Base-by-base conservation (phyloP, 2,888 invertebrate genomes). In the Dione juno region DNA sequence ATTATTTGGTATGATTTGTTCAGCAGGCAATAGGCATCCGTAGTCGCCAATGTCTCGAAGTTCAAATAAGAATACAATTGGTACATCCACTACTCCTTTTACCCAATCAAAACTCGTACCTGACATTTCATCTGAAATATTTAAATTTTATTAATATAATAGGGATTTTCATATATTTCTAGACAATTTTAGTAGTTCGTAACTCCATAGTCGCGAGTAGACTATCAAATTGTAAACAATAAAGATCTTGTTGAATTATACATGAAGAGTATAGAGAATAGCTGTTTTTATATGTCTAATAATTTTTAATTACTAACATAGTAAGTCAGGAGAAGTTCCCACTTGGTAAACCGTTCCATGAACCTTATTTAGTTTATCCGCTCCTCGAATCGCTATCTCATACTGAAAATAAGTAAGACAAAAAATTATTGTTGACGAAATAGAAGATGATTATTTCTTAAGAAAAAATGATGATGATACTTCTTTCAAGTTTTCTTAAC, bases 51-150 rank as follows among this genome's bases (percentile, higher is more conserved):
- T 81, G 75, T 94, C 94, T 54, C 94, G 81, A 6, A 95, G 82
- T 78, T 95, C 95, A 48, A 94, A 87, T 0, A 94, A 90, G 77
- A 92, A 93, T 1, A 93, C 84, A 64, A 94, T 89, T 14, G 93
- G 92, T 1, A 94, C 86, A 1, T 90, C 83, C 1, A 87, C 86
- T 0, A 76, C 82, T 0, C 89, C 94, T 76, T 94, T 90, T 0
- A 90, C 94, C 90, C 93, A 95, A 76, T 94, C 94, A 66, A 87
- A 85, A 66, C 87, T 86, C 35, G 83, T 85, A 0, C 94, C 94
- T 2, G 86, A 85, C 0, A 89, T 88, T 8, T 74, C 70, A 72
- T 92, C 93, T 93, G 80, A 53, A 79, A 59, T 13, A 54, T 35
- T n/a, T 13, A n/a, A 43, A 8, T 19, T 67, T 40, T 11, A 48